Evolutionary conservation across 2,797 vertebrate genomes (phyloP).

Genomic region (Platyrinchus mystaceus): DNA sequence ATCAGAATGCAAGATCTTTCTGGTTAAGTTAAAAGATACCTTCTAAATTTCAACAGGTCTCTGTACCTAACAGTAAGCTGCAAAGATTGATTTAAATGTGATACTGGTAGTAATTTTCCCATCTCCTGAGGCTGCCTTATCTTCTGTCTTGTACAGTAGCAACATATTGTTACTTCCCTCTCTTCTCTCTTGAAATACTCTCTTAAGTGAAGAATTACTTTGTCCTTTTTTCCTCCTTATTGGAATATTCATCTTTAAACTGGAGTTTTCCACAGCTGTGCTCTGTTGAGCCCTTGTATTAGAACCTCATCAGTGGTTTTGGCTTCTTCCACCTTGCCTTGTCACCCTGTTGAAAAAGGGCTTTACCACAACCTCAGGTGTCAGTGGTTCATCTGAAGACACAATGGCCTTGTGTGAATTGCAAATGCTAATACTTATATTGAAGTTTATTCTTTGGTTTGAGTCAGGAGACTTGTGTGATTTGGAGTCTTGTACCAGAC

Average conservation of each 20-base stretch:
- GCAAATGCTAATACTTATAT: neutral
- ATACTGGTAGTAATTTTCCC: neutral
- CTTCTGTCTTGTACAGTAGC: neutral
- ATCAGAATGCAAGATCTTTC: neutral
- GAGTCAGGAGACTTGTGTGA: neutral
- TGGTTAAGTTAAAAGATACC: neutral
- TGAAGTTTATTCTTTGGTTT: neutral
- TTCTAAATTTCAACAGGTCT: neutral
- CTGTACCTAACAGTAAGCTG: neutral
- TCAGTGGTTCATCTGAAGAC: neutral
- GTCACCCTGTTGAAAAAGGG: neutral
- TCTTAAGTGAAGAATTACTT: neutral
- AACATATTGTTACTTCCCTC: neutral
- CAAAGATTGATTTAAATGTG: neutral
- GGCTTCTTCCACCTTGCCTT: neutral
- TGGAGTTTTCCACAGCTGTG: neutral
- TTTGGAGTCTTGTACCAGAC: neutral
- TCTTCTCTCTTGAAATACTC: neutral
- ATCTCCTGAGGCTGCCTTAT: neutral
- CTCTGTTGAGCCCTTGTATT: neutral
- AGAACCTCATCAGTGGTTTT: neutral
- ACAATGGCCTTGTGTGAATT: neutral
- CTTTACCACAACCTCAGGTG: neutral
- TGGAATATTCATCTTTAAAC: neutral
- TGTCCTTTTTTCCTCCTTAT: neutral